Conservation (phyloP, 2,113 vertebrate species). For the Clarias magur region DNA sequence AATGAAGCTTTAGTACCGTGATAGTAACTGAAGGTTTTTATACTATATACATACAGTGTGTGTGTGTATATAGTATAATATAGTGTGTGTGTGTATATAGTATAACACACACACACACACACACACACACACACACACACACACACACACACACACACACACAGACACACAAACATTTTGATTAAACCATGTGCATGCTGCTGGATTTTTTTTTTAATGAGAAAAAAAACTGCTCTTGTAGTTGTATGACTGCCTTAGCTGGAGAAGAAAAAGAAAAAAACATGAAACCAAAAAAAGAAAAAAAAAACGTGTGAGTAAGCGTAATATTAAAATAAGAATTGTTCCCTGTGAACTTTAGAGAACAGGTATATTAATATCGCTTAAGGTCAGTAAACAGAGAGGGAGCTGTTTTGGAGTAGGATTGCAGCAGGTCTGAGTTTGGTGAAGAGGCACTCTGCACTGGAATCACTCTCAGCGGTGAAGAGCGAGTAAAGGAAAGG, state of each 20-base stretch:
- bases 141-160: too few species aligned
- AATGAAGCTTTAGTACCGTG: too few species aligned
- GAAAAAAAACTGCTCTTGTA: not conserved
- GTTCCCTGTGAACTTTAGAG: not conserved
- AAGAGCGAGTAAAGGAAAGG: constrained; percentile 48
- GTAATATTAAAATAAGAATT: constrained; percentile 1
- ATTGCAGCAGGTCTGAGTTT: constrained; percentile 53
- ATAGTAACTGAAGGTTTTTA: too few species aligned
- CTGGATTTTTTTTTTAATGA: not conserved
- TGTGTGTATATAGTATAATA: too few species aligned
- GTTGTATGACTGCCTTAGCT: not conserved
- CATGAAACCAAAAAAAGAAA: not conserved
- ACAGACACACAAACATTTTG: not conserved
- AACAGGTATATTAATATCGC: constrained; percentile 7
- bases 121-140: not conserved
- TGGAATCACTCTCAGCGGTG: constrained; percentile 60
- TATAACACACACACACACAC: too few species aligned
- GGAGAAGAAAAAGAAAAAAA: not conserved
- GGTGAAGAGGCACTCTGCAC: constrained; percentile 58
- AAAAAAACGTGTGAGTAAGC: not conserved
- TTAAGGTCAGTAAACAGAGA: constrained; percentile 12
- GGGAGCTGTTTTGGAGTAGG: constrained; percentile 14
- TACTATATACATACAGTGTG: too few species aligned
- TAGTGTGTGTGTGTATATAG: too few species aligned
- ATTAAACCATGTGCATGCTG: not conserved